Conservation (phyloP, 2,888 invertebrate species). For the Eilema depressum region DNA sequence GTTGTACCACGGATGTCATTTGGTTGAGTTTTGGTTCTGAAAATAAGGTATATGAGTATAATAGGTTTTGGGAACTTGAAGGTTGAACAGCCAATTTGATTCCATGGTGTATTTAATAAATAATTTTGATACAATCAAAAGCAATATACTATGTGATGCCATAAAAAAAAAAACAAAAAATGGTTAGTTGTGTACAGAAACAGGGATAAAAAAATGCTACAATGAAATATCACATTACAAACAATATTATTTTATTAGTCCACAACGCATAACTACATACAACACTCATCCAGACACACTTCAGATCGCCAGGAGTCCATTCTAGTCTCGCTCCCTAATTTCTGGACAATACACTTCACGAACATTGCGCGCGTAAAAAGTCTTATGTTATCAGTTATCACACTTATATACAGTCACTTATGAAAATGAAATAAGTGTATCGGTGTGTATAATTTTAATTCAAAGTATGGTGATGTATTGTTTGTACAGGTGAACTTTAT, state of each 20-base stretch:
- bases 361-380: slow-evolving; percentile 23
- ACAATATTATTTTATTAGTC: slow-evolving; percentile 71
- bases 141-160: not conserved
- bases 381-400: slow-evolving; percentile 16
- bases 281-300: slow-evolving; percentile 56
- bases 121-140: slow-evolving; percentile 1
- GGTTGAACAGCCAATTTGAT: not conserved
- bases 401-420: slow-evolving; percentile 13
- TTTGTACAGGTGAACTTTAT: slow-evolving; percentile 42
- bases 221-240: slow-evolving; percentile 55
- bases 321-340: slow-evolving; percentile 43
- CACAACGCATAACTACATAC: slow-evolving; percentile 50
- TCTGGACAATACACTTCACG: slow-evolving; percentile 16
- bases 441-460: slow-evolving; percentile 17
- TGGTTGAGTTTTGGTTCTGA: no score
- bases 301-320: slow-evolving; percentile 62
- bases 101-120: slow-evolving; percentile 3
- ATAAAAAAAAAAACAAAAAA: not conserved
- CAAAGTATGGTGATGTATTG: slow-evolving; percentile 28
- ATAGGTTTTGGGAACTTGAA: not conserved
- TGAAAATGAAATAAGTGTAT: slow-evolving; percentile 21
- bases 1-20: no score
- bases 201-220: not conserved
- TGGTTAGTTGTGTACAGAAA: not conserved
- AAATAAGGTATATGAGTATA: no score